Evolutionary conservation across 2,113 vertebrate genomes (phyloP).

Genomic region (Bambusicola thoracicus): DNA sequence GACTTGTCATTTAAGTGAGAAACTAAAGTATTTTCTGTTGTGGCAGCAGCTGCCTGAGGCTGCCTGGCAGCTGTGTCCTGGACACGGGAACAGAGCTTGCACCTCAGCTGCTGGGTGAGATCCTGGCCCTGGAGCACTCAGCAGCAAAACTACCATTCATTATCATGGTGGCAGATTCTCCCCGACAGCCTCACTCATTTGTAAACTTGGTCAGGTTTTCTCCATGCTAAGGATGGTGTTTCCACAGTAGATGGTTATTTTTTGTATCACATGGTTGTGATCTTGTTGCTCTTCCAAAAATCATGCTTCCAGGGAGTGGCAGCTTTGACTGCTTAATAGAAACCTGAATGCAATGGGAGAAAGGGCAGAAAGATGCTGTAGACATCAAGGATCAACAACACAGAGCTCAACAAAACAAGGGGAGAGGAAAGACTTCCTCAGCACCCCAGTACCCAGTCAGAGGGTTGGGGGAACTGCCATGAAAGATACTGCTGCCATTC

Average conservation of each 20-base stretch:
- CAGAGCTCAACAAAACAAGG: not conserved
- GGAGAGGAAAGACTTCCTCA: not conserved
- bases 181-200: accelerated
- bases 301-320: not conserved
- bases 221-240: not conserved
- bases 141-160: not conserved
- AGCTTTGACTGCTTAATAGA: not conserved
- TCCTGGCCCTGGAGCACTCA: not conserved
- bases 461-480: not conserved
- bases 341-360: not conserved
- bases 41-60: not conserved
- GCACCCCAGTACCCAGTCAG: not conserved
- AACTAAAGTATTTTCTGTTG: not conserved
- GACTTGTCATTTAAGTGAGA: not conserved
- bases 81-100: not conserved
- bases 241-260: not conserved
- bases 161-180: not conserved
- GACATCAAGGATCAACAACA: not conserved
- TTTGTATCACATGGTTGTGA: not conserved
- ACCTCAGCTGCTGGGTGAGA: not conserved
- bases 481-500: not conserved
- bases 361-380: not conserved
- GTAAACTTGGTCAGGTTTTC: not conserved
- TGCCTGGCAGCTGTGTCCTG: not conserved
- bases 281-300: not conserved